Base-by-base conservation (phyloP, 2,888 invertebrate species). In the Alloscopus bannaensis region DNA sequence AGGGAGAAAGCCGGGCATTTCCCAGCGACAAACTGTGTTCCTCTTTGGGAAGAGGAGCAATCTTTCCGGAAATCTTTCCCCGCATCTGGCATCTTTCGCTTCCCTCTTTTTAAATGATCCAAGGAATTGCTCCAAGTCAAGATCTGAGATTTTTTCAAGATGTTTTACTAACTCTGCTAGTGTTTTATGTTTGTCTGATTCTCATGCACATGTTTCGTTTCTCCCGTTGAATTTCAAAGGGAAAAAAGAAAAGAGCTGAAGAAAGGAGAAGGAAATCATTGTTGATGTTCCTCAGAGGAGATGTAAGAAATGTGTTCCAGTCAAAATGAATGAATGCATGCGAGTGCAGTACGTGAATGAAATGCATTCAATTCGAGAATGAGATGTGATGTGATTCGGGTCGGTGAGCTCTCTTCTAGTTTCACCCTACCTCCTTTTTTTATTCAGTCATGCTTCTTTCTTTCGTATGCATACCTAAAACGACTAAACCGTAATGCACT, bases 41-140 rank as follows among this genome's bases (percentile, higher is more conserved):
- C 73, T 62, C n/a, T n/a, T n/a, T n/a, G n/a, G n/a, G n/a, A n/a
- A n/a, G n/a, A n/a, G 70, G 52, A 62, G 81, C 84, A 85, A 85
- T 85, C 84, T 81, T 71, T 64, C 80, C 69, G 79, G 83, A 84
- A 84, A 85, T 85, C 84, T 85, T 82, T 84, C 84, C 83, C 84
- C 83, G 65, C 85, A 85, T 85, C 85, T 85, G 84, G 83, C 81
- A 83, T 85, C 82, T 68, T 55, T 83, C 71, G n/a, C n/a, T n/a
- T n/a, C 64, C 72, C 66, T 71, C 73, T 66, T 78, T 77, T 77
- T 84, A 84, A 84, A 84, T 84, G 84, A 83, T 81, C 83, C 83
- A 80, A 82, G 77, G 83, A 84, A 84, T 83, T 82, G 81, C 83
- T 75, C 62, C 78, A 65, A 80, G 79, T 76, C 83, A 68, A 71